Base-by-base conservation (phyloP, 2,797 vertebrate genomes). In the Malurus splendens region DNA sequence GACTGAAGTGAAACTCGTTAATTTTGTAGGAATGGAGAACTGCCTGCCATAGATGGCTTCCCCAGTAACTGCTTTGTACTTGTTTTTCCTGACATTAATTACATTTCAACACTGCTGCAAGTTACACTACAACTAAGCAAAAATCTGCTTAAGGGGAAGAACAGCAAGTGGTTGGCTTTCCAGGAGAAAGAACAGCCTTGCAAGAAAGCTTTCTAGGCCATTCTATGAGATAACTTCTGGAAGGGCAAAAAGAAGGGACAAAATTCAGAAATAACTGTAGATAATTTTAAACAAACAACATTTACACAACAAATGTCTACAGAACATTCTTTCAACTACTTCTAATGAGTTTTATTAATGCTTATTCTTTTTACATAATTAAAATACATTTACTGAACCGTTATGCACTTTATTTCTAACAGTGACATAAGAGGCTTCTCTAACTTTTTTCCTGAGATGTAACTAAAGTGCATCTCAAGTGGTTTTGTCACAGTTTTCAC, bases 21-120 rank as follows among this genome's bases (percentile, higher is more conserved):
- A 94, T 92, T 95, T 92, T 91, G 45, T 82, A 90, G 75, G 78
- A 94, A 91, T 42, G 20, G 30, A 89, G 85, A 93, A 86, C 17
- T 93, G 45, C 32, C 71, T 92, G 90, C 79, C 90, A 87, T 88
- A 89, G 80, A 62, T 79, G 78, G 80, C 71, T 95, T 75, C 73
- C 80, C 64, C 84, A 87, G 75, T 84, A 92, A 90, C 91, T 90
- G 60, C 61, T 94, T 82, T 87, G 64, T 48, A 66, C 78, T 95
- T 84, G 44, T 70, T 90, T 92, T 87, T 55, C 87, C 56, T 67
- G 83, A 57, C 70, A 87, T 82, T 86, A 91, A 90, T 59, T 87
- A 16, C 87, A 74, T 67, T 86, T 67, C 78, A 76, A 92, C 4
- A 6, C 82, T 80, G 54, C 27, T 47, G 8, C 47, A 91, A 80